Evolutionary conservation across 2,888 invertebrate species (phyloP).

Genomic region (Volucella zonaria): DNA sequence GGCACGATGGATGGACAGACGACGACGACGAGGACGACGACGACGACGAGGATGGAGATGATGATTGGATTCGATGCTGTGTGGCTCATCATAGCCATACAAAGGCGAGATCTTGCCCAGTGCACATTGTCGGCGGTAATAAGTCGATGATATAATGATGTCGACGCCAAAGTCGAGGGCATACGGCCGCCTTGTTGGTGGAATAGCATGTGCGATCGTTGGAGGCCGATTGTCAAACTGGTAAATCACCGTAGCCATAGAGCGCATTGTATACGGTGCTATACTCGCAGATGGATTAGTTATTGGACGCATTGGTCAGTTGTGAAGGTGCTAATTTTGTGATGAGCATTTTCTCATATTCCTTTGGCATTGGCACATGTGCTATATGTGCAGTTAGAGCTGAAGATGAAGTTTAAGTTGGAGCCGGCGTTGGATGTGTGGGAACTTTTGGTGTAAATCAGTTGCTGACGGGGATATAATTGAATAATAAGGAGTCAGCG

Average conservation of each 20-base stretch:
- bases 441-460: slow-evolving; percentile 53
- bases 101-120: slow-evolving; percentile 27
- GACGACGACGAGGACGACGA: slow-evolving; percentile 20
- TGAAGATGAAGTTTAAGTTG: no score
- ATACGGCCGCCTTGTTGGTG: slow-evolving; percentile 30
- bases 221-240: slow-evolving; percentile 71
- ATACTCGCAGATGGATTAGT: no score
- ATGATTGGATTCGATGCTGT: slow-evolving; percentile 54
- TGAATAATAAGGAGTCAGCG: slow-evolving; percentile 60
- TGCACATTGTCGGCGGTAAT: slow-evolving; percentile 57
- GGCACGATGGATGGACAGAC: slow-evolving; percentile 53
- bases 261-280: neutral
- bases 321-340: slow-evolving; percentile 66
- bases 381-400: neutral
- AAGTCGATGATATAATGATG: slow-evolving; percentile 72
- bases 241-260: slow-evolving; percentile 55
- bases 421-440: slow-evolving; percentile 32
- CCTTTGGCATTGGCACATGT: slow-evolving; percentile 20
- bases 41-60: slow-evolving; percentile 20
- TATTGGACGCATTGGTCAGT: slow-evolving; percentile 43
- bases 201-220: slow-evolving; percentile 53
- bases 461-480: slow-evolving; percentile 58
- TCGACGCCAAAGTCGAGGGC: slow-evolving; percentile 27
- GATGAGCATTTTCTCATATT: slow-evolving; percentile 68
- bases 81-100: slow-evolving; percentile 12